Base-by-base conservation (phyloP, 1,140 invertebrate genomes). In the Cydia strobilella region DNA sequence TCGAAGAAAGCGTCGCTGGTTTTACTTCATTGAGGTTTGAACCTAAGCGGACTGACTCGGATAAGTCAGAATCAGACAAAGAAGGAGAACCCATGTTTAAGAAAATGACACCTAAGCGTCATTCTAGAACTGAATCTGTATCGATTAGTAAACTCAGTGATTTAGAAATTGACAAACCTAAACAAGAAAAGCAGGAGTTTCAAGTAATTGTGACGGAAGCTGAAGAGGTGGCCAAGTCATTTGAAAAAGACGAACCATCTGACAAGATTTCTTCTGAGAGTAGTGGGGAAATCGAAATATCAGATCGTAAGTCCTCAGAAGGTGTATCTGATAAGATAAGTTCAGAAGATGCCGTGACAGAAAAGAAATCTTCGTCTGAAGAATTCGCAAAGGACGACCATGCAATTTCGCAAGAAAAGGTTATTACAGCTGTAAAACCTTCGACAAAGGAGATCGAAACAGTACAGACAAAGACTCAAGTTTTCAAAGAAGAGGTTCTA, bases 201-300 rank as follows among this genome's bases (percentile, higher is more conserved):
- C 93, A 93, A 82, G 89, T 93, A 81, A 77, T 93, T 79, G 90
- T 93, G 0, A 93, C 93, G 20, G 92, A 93, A 87, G 93, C 93
- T 13, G 89, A 90, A 78, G 93, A 93, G 78, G 76, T 89, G 48
- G 90, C 89, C 45, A 84, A 74, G 54, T 89, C 91, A 13, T 91
- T 86, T 78, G 93, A 93, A 10, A 90, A 88, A 82, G 92, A 93
- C 77, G 93, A 93, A 80, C 72, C 82, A 10, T 93, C 92, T 2
- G 93, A 93, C 80, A 93, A 93, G 86, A 93, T 93, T 76, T 93
- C 93, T 39, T 93, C 93, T n/a, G 93, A 93, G 83, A 91, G 89
- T 79, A 93, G 93, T 75, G 82, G 92, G 73, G 93, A 93, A 82
- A 87, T 93, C 35, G 93, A 93, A 86, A 91, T 93, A 54, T 93